Evolutionary conservation across 2,888 invertebrate genomes (phyloP).

Genomic region (Nemoura dubitans): DNA sequence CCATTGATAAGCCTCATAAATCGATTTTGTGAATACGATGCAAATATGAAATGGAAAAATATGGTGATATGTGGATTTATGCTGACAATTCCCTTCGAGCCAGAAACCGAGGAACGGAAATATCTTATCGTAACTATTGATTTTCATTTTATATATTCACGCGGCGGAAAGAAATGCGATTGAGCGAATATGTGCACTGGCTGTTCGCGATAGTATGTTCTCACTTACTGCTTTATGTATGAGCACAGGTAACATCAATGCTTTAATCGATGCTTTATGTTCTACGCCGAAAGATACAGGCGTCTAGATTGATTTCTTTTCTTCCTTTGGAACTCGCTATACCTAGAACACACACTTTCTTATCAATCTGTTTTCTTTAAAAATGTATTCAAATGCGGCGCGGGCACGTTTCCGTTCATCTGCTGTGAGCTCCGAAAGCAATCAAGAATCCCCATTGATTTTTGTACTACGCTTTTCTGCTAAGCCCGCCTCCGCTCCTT

Average conservation of each 20-base stretch:
- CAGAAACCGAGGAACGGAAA: background rate
- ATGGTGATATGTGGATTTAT: background rate
- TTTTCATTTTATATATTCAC: background rate
- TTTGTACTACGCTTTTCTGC: background rate
- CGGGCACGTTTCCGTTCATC: background rate
- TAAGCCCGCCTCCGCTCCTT: background rate
- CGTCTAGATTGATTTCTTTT: background rate
- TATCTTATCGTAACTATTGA: no score
- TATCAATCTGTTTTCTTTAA: background rate
- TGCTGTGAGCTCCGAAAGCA: background rate
- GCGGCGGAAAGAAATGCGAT: background rate
- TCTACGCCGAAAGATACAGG: background rate
- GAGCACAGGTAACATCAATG: background rate
- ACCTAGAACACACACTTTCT: background rate
- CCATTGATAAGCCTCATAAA: background rate
- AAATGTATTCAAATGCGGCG: background rate
- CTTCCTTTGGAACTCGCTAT: background rate
- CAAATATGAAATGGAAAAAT: constrained; percentile 12
- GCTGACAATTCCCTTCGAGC: background rate
- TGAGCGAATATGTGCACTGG: background rate
- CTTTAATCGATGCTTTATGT: background rate
- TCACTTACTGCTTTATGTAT: background rate
- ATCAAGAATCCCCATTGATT: constrained; percentile 12
- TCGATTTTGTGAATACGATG: background rate
- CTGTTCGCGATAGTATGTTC: background rate